Percentiles rank a stretch among this genome's conserved stretches.
These are phyloP conservation scores for Tretioscincus oriximinensis DNA, from an alignment of 2,113 vertebrate species.

Conservation along the genomic window DNA sequence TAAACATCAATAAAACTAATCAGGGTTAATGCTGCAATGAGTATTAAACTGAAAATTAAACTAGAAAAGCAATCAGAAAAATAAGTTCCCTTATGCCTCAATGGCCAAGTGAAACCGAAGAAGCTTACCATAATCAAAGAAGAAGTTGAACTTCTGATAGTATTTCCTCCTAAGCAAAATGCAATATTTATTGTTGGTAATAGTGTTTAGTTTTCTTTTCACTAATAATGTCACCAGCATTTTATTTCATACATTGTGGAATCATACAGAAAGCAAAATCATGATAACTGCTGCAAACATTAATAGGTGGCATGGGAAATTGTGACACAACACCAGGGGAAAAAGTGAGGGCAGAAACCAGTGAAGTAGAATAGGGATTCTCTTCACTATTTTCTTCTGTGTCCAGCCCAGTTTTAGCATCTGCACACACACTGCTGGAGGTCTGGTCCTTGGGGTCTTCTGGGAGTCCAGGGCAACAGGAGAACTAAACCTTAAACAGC, in stretches of 20 bases:
- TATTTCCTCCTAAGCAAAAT: slow-evolving; percentile 57
- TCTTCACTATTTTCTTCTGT: too few relatives aligned
- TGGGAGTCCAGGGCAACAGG: too few relatives aligned
- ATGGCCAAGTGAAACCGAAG: slow-evolving; percentile 57
- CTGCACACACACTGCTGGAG: too few relatives aligned
- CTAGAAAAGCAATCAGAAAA: slow-evolving; percentile 65
- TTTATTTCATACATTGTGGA: slow-evolving; percentile 62
- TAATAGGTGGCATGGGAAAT: slow-evolving; percentile 23
- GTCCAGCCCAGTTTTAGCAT: too few relatives aligned
- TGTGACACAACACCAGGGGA: too few relatives aligned
- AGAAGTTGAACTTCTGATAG: slow-evolving; percentile 58
- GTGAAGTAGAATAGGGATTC: too few relatives aligned
- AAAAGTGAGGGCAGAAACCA: too few relatives aligned
- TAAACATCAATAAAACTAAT: slow-evolving; percentile 66
- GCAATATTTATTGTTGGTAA: slow-evolving; percentile 63
- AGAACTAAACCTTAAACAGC: too few relatives aligned
- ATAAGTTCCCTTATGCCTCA: slow-evolving; percentile 60
- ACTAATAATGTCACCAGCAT: slow-evolving; percentile 40
- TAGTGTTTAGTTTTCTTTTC: slow-evolving; percentile 59
- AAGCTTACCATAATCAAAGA: slow-evolving; percentile 67
- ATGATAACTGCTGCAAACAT: slow-evolving; percentile 52
- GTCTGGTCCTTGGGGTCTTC: too few relatives aligned
- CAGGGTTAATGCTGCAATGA: slow-evolving; percentile 59
- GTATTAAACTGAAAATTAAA: slow-evolving; percentile 69
- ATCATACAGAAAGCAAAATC: slow-evolving; percentile 55